Evolutionary conservation across 2,797 vertebrate genomes (phyloP).

Genomic region (Gadopsis bispinosus): DNA sequence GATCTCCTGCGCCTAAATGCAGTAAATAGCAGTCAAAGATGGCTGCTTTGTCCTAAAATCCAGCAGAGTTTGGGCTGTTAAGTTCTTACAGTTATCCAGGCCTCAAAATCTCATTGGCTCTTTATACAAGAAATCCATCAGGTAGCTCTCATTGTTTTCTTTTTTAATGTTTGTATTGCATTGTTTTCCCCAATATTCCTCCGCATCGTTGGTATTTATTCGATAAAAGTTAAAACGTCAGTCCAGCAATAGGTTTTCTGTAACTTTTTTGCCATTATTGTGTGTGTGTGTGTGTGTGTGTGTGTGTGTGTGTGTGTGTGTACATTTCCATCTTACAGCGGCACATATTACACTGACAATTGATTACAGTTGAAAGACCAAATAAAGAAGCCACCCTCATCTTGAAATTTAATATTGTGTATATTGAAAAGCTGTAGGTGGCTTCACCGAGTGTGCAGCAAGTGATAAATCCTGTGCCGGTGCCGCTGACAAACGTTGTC

Average conservation of each 20-base stretch:
- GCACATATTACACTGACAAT: slow-evolving; percentile 3
- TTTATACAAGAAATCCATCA: background rate
- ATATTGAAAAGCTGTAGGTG: slow-evolving; percentile 56
- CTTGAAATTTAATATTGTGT: slow-evolving; percentile 44
- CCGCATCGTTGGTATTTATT: slow-evolving; percentile 18
- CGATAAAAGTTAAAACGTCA: slow-evolving; percentile 43
- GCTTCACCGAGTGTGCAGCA: slow-evolving; percentile 28
- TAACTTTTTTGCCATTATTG: slow-evolving; percentile 4
- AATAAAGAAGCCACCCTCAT: slow-evolving; percentile 35
- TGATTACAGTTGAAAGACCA: slow-evolving; percentile 49
- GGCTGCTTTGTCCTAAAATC: slow-evolving; percentile 1
- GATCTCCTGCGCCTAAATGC: background rate
- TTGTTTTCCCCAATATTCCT: background rate
- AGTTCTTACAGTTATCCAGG: background rate
- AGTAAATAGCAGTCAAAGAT: background rate
- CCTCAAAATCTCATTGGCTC: background rate
- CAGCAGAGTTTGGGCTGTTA: background rate
- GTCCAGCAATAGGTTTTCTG: slow-evolving; percentile 12
- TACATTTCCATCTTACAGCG: background rate
- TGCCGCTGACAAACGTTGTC: slow-evolving; percentile 49
- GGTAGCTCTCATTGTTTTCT: slow-evolving; percentile 15
- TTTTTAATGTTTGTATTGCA: slow-evolving; percentile 5
- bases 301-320: background rate
- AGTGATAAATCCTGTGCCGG: slow-evolving; percentile 54
- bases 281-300: background rate